Base-by-base conservation (phyloP, 53 echinoderm and acorn worm species). In the Hippasteria phrygiana region DNA sequence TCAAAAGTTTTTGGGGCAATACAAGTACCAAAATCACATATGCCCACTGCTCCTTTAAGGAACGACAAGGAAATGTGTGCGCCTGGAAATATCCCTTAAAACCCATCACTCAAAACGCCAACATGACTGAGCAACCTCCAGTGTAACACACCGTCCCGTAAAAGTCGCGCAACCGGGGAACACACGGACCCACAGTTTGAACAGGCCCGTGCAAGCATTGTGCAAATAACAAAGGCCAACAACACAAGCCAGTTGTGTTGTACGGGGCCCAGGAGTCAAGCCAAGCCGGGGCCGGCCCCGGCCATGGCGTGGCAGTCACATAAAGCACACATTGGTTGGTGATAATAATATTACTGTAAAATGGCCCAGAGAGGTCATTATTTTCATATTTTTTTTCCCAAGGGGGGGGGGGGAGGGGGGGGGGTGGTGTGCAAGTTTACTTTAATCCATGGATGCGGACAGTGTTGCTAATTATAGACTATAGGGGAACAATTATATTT, bases 181-280 rank as follows among this genome's bases (percentile, higher is more conserved):
- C 37, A 76, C 76, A 76, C 76, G 76, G 51, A 76, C 76, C 76
- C 51, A 8, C 20, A 76, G 34, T 76, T 76, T 76, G 76, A 47
- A 76, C 76, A 76, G 50, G 51, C 14, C 50, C 18, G 54, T 76
- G 76, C 50, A 1, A 53, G 34, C 50, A 76, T 76, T 76, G 76
- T 76, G 50, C 50, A 76, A 76, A 76, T 43, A 76, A 76, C 76
- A 76, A 76, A 76, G 76, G 9, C 29, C 32, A 76, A 76, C 48
- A 51, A 53, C 40, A 10, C n/a, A 73, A 34, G 33, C 1, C 26
- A 7, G 26, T 59, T 26, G 59, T 59, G 26, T 51, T 51, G 22
- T 0, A 59, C 22, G 59, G 2, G 59, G 59, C 4, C 26, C 6
- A 5, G 5, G 46, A 45, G 46, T 26, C 22, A n/a, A n/a, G n/a